These are phyloP conservation scores for Falco biarmicus DNA, from an alignment of 2,797 vertebrate genomes.

Conservation along the genomic window DNA sequence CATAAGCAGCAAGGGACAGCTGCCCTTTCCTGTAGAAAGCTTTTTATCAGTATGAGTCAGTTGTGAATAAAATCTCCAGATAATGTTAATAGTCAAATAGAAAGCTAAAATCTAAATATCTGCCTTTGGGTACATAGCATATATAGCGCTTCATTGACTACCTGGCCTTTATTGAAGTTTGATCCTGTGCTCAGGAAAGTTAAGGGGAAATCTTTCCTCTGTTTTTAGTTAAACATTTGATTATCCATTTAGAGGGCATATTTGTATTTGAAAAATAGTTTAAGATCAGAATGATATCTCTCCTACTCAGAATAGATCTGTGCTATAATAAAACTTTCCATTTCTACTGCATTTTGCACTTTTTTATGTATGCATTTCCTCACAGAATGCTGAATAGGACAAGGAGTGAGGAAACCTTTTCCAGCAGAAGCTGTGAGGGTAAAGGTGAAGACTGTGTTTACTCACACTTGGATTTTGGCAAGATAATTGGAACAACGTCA, in stretches of 20 bases:
- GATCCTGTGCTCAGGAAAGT: background rate
- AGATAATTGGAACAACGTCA: conserved; percentile 41
- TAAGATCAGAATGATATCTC: background rate
- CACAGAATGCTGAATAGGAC: background rate
- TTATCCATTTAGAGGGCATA: background rate
- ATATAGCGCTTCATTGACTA: background rate
- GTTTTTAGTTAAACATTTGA: background rate
- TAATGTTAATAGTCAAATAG: background rate
- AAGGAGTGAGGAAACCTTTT: background rate
- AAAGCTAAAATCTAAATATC: background rate
- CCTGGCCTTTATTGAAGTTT: background rate
- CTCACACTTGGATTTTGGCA: conserved; percentile 41
- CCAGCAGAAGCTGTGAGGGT: conserved; percentile 7
- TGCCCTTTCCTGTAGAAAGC: background rate
- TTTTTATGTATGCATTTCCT: background rate
- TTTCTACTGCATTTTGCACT: background rate
- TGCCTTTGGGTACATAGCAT: background rate
- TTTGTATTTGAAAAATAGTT: background rate
- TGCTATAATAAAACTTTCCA: background rate
- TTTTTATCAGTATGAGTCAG: background rate
- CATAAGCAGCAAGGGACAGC: background rate
- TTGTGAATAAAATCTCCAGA: background rate
- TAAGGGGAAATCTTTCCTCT: background rate
- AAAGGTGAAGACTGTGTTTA: conserved; percentile 30
- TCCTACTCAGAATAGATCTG: background rate